phyloP scores from a whole-genome alignment of 1,140 invertebrate genomes.

The Heliconius himera region DNA sequence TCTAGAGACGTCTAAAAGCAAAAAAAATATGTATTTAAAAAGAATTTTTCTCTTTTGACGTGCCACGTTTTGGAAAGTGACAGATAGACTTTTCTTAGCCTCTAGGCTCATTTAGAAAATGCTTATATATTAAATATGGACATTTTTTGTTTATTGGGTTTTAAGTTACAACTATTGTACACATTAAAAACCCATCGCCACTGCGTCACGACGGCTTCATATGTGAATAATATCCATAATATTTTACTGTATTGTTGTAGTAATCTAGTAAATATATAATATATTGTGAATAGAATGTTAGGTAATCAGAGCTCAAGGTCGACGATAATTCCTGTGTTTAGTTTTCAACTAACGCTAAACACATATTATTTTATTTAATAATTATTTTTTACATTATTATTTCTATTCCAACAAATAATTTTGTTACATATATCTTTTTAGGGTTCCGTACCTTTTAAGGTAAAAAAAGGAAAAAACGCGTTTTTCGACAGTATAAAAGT shows the following conservation, averaged over 20 bases:
- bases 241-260: constrained; percentile 5
- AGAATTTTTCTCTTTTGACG: too few relatives aligned
- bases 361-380: constrained; percentile 10
- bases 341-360: not conserved
- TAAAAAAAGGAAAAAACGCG: too few relatives aligned
- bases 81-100: too few relatives aligned
- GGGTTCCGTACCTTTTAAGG: too few relatives aligned
- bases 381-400: too few relatives aligned
- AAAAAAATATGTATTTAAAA: too few relatives aligned
- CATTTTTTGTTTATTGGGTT: not conserved
- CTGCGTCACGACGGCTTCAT: not conserved
- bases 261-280: not conserved
- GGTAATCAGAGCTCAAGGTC: not conserved
- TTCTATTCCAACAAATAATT: too few relatives aligned
- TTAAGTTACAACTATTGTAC: not conserved
- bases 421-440: too few relatives aligned
- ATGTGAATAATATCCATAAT: not conserved
- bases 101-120: not conserved
- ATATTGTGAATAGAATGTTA: constrained; percentile 9
- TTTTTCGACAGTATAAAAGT: too few relatives aligned
- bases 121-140: not conserved
- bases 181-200: not conserved
- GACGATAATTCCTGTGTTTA: not conserved
- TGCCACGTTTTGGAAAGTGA: too few relatives aligned
- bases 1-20: too few relatives aligned